Conservation (phyloP, 2,113 vertebrate genomes). For the Corvus moneduloides region DNA sequence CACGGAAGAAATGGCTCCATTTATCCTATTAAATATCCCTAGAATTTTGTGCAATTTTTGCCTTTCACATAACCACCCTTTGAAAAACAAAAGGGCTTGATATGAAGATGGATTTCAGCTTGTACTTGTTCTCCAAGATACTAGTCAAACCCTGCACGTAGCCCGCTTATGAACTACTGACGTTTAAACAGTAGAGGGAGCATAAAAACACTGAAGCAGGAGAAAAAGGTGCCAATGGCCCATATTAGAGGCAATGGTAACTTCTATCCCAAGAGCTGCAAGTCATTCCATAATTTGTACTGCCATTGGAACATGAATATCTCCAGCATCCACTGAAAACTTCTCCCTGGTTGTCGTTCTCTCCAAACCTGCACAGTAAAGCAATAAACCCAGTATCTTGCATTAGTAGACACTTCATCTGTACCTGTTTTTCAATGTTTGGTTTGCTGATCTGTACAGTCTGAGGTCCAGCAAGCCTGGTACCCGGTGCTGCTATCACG, state of each 20-base stretch:
- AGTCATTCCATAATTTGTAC: neutral
- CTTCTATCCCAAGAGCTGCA: neutral
- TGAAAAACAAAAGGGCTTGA: neutral
- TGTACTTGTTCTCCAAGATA: neutral
- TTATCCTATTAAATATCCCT: neutral
- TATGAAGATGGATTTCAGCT: conserved; percentile 10
- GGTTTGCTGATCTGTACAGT: conserved; percentile 96
- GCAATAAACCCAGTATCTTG: neutral
- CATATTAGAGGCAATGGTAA: neutral
- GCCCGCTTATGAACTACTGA: neutral
- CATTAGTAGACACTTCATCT: neutral
- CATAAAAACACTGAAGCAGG: conserved; percentile 29
- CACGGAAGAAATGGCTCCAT: neutral
- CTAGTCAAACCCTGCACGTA: neutral
- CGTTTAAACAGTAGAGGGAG: conserved; percentile 52
- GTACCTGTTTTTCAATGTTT: conserved; percentile 89
- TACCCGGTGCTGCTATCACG: conserved; percentile 86
- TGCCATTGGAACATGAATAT: neutral
- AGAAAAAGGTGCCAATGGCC: neutral
- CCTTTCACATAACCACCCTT: neutral
- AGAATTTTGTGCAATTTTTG: neutral
- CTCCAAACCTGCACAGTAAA: neutral
- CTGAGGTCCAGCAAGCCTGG: conserved; percentile 83
- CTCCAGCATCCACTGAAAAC: neutral
- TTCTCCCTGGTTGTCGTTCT: neutral